Evolutionary conservation across 2,113 vertebrate species (phyloP).

Genomic region (Parotia lawesii): DNA sequence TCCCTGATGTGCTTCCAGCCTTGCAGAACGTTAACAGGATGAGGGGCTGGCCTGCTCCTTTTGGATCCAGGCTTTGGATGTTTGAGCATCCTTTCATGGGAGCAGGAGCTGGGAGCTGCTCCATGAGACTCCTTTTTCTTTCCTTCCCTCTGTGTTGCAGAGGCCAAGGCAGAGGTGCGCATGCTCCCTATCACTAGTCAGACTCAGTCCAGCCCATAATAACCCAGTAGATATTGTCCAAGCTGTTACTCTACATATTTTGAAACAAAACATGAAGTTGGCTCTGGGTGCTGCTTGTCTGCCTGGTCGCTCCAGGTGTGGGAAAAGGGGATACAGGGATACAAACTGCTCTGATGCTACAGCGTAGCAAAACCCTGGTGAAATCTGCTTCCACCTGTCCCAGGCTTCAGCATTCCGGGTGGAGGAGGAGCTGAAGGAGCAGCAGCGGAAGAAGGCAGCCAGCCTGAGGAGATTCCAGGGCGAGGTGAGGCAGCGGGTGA

Average conservation of each 20-base stretch:
- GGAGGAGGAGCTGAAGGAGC: slow-evolving; percentile 78
- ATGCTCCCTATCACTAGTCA: rapidly evolving
- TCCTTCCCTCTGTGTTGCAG: not conserved
- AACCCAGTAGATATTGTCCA: rapidly evolving
- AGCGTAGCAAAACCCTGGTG: not conserved
- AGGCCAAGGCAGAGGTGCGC: not conserved
- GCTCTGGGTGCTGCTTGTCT: not conserved
- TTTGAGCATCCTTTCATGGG: not conserved
- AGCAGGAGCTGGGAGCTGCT: not conserved
- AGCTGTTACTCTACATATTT: not conserved
- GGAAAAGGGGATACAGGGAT: not conserved
- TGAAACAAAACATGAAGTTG: not conserved
- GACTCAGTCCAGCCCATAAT: not conserved
- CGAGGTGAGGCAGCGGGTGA: slow-evolving; percentile 83
- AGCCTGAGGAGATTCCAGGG: slow-evolving; percentile 81
- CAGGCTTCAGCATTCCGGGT: slow-evolving; percentile 76
- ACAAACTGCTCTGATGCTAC: too few relatives aligned
- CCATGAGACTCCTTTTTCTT: not conserved
- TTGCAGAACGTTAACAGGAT: not conserved
- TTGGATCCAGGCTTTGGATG: not conserved
- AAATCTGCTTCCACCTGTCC: not conserved
- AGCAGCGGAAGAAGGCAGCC: slow-evolving; percentile 71
- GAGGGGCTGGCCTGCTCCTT: not conserved
- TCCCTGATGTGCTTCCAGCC: not conserved
- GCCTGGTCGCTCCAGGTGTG: rapidly evolving